A percentile compares a stretch with the other conserved stretches of the same genome.
Evolutionary conservation across 2,113 vertebrate genomes (phyloP).

Genomic region (Aleadryas rufinucha): DNA sequence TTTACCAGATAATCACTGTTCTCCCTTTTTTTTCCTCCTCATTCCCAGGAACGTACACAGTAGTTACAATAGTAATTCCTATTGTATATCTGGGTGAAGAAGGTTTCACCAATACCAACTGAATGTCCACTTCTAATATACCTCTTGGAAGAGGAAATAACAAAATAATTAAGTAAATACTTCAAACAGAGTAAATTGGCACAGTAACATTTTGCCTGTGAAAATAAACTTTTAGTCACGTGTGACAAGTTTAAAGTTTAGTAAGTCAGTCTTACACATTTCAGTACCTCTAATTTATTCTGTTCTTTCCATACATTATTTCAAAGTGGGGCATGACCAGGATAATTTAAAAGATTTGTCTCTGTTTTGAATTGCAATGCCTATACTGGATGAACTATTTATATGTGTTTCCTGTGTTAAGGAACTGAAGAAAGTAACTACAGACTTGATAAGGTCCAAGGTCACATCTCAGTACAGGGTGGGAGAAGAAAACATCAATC

Average conservation of each 20-base stretch:
- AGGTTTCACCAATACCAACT: background rate
- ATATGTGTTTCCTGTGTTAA: conserved; percentile 70
- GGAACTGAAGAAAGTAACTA: conserved; percentile 83
- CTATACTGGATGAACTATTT: conserved; percentile 62
- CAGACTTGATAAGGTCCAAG: conserved; percentile 83
- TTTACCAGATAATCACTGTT: conserved; percentile 16
- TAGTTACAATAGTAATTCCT: background rate
- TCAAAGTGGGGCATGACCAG: background rate
- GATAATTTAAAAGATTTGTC: conserved; percentile 50
- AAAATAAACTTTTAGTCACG: background rate
- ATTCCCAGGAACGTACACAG: background rate
- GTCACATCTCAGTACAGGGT: conserved; percentile 73
- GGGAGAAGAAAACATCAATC: conserved; percentile 73
- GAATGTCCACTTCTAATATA: background rate
- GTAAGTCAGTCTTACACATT: background rate
- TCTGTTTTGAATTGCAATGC: conserved; percentile 57
- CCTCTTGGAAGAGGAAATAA: background rate
- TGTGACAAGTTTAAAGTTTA: background rate
- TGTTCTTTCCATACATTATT: conserved; percentile 4
- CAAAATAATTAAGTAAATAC: background rate
- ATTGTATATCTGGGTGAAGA: background rate
- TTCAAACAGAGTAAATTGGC: background rate
- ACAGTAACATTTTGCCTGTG: background rate
- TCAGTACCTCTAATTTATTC: background rate
- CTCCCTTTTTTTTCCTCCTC: background rate